Evolutionary conservation across 1,140 invertebrate species (phyloP).

Genomic region (Leptestheria dahalacensis): DNA sequence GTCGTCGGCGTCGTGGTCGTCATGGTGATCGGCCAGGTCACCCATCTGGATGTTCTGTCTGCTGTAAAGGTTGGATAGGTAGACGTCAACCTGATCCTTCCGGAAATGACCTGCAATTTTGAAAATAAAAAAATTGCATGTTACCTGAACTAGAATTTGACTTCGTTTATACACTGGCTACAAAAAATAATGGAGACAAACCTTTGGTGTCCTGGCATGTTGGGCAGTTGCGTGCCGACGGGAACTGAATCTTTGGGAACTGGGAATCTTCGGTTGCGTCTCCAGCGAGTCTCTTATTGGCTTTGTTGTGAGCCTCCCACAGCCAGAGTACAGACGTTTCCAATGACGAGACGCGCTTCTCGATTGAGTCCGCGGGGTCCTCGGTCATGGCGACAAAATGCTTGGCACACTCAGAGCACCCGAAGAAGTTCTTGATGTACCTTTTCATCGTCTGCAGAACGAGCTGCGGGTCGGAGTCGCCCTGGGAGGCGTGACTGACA

Average conservation of each 20-base stretch:
- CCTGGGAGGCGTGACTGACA: conserved; percentile 49
- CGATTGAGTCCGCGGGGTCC: conserved; percentile 39
- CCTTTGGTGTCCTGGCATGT: conserved; percentile 29
- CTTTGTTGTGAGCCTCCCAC: conserved; percentile 88
- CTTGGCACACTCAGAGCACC: conserved; percentile 72
- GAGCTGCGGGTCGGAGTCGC: conserved; percentile 35
- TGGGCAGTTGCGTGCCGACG: conserved; percentile 47
- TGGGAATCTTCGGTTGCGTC: conserved; percentile 79
- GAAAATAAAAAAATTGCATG: no score
- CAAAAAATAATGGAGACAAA: no score
- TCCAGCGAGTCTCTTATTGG: conserved; percentile 69
- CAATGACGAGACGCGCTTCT: conserved; percentile 46
- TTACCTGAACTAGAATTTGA: no score
- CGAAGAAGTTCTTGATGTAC: conserved; percentile 86
- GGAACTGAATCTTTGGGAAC: conserved; percentile 84
- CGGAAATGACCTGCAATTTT: conserved; percentile 53
- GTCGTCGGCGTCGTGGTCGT: background rate
- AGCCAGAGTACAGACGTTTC: conserved; percentile 78
- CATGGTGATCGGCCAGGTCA: background rate
- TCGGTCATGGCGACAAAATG: conserved; percentile 70
- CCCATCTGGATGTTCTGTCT: conserved; percentile 30
- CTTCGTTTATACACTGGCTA: no score
- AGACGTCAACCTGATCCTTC: conserved; percentile 48
- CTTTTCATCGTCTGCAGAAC: conserved; percentile 67
- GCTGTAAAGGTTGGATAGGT: conserved; percentile 58